phyloP scores from a whole-genome alignment of 1,140 invertebrate species.

The Eumaeus atala region DNA sequence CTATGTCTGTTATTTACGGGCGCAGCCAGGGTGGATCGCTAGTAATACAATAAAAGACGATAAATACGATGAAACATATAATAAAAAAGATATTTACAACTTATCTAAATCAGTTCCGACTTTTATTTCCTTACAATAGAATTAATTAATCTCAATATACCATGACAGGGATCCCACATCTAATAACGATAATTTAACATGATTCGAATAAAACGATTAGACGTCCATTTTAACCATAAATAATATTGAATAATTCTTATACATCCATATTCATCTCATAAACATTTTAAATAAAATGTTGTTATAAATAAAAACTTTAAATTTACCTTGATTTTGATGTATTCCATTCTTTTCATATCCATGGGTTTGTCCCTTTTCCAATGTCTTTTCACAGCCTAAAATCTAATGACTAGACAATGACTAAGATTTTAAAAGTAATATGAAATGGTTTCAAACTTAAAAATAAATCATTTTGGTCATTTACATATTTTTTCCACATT shows the following conservation, averaged over 20 bases:
- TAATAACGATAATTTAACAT: not conserved
- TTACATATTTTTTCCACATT: not conserved
- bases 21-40: too few relatives aligned
- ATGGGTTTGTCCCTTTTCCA: slow-evolving; percentile 19
- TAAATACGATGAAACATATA: slow-evolving; percentile 45
- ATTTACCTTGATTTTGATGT: too few relatives aligned
- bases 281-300: too few relatives aligned
- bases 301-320: too few relatives aligned
- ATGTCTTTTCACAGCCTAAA: slow-evolving; percentile 65
- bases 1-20: too few relatives aligned
- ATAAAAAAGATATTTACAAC: slow-evolving; percentile 62
- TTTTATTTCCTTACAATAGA: slow-evolving; percentile 23
- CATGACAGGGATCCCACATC: not conserved
- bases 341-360: slow-evolving; percentile 13
- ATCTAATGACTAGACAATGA: slow-evolving; percentile 59
- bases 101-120: slow-evolving; percentile 68
- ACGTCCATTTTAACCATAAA: too few relatives aligned
- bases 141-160: slow-evolving; percentile 5
- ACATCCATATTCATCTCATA: too few relatives aligned
- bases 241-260: too few relatives aligned
- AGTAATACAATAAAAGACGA: slow-evolving; percentile 22
- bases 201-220: too few relatives aligned
- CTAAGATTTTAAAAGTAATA: slow-evolving; percentile 24
- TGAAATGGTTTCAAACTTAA: slow-evolving; percentile 2
- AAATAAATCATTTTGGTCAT: slow-evolving; percentile 2